These are phyloP conservation scores for Nasonovia ribisnigri DNA, from an alignment of 2,888 invertebrate genomes.

Conservation along the genomic window DNA sequence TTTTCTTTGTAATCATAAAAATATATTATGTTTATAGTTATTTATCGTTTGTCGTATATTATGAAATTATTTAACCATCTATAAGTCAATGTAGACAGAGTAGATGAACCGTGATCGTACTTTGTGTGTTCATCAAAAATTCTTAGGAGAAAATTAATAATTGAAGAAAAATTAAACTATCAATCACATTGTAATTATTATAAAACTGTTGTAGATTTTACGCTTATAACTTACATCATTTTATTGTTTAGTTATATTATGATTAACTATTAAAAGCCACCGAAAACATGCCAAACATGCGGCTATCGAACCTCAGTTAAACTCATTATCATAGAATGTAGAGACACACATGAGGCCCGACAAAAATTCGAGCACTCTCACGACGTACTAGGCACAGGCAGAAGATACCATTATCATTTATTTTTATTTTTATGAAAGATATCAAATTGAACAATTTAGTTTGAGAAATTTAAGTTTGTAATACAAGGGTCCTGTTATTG, in stretches of 20 bases:
- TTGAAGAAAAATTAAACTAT: not conserved
- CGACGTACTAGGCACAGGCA: too few species aligned
- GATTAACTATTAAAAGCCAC: not conserved
- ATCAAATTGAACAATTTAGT: too few species aligned
- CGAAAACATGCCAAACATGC: too few species aligned
- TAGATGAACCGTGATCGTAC: not conserved
- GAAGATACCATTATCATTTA: too few species aligned
- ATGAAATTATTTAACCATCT: not conserved
- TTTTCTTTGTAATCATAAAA: not conserved
- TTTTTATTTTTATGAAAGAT: not conserved
- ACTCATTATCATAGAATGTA: too few species aligned
- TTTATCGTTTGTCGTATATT: not conserved
- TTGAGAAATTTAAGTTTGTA: too few species aligned
- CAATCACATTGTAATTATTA: not conserved
- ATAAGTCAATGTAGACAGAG: not conserved
- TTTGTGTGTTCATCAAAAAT: not conserved
- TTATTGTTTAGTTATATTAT: not conserved
- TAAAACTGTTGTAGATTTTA: not conserved
- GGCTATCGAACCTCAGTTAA: too few species aligned
- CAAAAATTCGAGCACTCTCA: too few species aligned
- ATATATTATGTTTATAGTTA: not conserved
- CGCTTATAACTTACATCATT: not conserved
- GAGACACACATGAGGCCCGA: too few species aligned
- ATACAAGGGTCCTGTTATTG: too few species aligned
- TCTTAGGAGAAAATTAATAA: not conserved